A percentile compares a stretch with the other conserved stretches of the same genome.
Evolutionary conservation across 2,888 invertebrate genomes (phyloP).

Genomic region (Tenthredo distinguenda): DNA sequence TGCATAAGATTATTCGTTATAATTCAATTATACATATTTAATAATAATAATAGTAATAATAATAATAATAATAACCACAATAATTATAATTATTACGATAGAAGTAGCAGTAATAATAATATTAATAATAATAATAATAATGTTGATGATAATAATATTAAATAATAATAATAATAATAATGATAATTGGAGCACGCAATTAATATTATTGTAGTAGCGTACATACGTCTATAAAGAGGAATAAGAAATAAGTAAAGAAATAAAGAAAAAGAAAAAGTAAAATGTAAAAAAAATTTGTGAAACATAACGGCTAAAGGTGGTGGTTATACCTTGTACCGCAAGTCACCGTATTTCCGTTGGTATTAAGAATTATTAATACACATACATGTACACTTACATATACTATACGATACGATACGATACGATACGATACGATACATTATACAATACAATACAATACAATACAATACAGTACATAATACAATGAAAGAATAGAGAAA

Average conservation of each 20-base stretch:
- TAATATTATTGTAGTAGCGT: not conserved
- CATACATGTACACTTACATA: not conserved
- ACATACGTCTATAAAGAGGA: not conserved
- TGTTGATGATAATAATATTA: slow-evolving; percentile 12
- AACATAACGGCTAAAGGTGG: slow-evolving; percentile 10
- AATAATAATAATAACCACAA: slow-evolving; percentile 27
- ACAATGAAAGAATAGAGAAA: not conserved
- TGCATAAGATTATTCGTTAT: slow-evolving; percentile 37
- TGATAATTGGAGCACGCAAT: slow-evolving; percentile 9
- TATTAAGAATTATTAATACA: slow-evolving; percentile 21
- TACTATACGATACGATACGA: not conserved
- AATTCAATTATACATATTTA: slow-evolving; percentile 38
- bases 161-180: slow-evolving; percentile 36
- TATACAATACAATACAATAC: not conserved
- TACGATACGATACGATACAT: not conserved
- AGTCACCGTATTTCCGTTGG: not conserved
- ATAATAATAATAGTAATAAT: slow-evolving; percentile 37
- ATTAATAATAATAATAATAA: not conserved
- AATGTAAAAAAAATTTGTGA: not conserved
- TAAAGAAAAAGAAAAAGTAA: not conserved
- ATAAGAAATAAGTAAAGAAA: not conserved
- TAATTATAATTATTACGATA: slow-evolving; percentile 25
- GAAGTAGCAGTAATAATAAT: not conserved
- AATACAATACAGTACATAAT: not conserved
- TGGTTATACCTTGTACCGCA: slow-evolving; percentile 10